Conservation (phyloP, 2,888 invertebrate genomes). For the Dastarcus helophoroides region DNA sequence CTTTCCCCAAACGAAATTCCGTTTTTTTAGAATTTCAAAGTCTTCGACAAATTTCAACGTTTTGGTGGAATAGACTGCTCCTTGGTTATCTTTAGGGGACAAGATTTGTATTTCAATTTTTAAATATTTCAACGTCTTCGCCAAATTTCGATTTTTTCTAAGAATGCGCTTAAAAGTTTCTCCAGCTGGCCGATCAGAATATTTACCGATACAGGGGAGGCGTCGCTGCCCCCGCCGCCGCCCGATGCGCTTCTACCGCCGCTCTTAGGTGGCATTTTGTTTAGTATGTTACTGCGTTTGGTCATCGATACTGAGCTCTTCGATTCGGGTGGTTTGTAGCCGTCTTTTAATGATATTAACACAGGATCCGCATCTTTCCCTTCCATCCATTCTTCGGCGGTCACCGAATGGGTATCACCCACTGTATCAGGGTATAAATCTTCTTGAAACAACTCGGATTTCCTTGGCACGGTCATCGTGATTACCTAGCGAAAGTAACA, state of each 20-base stretch:
- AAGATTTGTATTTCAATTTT: too few relatives aligned
- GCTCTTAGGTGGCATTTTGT: conserved; percentile 47
- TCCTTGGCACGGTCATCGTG: conserved; percentile 97
- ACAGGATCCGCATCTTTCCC: conserved; percentile 87
- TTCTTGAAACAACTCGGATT: conserved; percentile 95
- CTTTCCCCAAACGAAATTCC: too few relatives aligned
- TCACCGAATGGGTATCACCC: conserved; percentile 77
- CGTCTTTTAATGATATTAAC: conserved; percentile 83
- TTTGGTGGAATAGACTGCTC: too few relatives aligned
- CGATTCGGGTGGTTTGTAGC: conserved; percentile 56
- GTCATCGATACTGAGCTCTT: conserved; percentile 58
- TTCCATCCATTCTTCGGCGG: conserved; percentile 85
- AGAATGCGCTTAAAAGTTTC: too few relatives aligned
- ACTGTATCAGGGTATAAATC: conserved; percentile 94
- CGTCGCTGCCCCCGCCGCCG: conserved; percentile 10
- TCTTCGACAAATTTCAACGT: too few relatives aligned
- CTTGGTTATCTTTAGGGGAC: too few relatives aligned
- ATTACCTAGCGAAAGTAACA: conserved; percentile 83
- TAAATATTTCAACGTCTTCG: too few relatives aligned
- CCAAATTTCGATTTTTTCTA: too few relatives aligned
- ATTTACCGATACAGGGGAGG: conserved; percentile 33
- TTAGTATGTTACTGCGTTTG: conserved; percentile 70
- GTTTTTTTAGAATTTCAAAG: too few relatives aligned
- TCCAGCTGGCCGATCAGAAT: too few relatives aligned
- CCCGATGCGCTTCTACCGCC: conserved; percentile 24